Evolutionary conservation across 2,797 vertebrate species (phyloP).

Genomic region (Orestias chungarensis): DNA sequence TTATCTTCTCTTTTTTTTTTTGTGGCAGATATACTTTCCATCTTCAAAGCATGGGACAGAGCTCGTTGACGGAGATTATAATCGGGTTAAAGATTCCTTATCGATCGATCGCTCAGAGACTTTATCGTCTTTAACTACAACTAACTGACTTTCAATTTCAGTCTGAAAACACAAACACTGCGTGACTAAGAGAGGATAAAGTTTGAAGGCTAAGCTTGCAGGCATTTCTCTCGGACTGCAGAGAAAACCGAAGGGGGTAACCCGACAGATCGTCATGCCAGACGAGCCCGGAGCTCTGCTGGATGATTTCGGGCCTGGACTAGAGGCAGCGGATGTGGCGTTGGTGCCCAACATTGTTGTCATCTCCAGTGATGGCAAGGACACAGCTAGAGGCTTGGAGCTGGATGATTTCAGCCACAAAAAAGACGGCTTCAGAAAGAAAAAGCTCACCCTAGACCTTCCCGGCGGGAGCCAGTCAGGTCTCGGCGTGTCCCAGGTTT

Average conservation of each 20-base stretch:
- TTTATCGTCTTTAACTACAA: no score
- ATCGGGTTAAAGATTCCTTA: slow-evolving; percentile 19
- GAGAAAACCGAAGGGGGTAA: slow-evolving; percentile 14
- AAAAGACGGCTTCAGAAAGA: neutral
- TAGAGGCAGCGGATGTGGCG: neutral
- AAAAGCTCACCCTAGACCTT: neutral
- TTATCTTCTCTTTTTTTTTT: neutral
- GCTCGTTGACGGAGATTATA: slow-evolving; percentile 3
- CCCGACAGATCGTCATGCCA: slow-evolving; percentile 53
- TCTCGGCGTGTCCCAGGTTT: slow-evolving; percentile 7
- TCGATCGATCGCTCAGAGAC: slow-evolving; percentile 16
- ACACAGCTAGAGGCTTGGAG: slow-evolving; percentile 34
- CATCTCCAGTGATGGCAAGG: neutral
- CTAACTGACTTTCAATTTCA: neutral
- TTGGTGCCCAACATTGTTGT: slow-evolving; percentile 26
- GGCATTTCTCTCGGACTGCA: slow-evolving; percentile 15
- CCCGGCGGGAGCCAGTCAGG: neutral
- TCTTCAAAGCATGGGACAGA: slow-evolving; percentile 10
- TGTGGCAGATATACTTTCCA: slow-evolving; percentile 25
- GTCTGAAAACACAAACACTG: neutral
- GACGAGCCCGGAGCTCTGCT: slow-evolving; percentile 27
- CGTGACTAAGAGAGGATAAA: slow-evolving; percentile 5
- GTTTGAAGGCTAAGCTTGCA: neutral
- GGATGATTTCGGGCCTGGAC: slow-evolving; percentile 10
- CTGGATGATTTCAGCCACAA: slow-evolving; percentile 35